Percentiles rank a stretch among this genome's conserved stretches.
phyloP scores from a whole-genome alignment of 2,888 invertebrate genomes.

The Aproaerema taeniolella region DNA sequence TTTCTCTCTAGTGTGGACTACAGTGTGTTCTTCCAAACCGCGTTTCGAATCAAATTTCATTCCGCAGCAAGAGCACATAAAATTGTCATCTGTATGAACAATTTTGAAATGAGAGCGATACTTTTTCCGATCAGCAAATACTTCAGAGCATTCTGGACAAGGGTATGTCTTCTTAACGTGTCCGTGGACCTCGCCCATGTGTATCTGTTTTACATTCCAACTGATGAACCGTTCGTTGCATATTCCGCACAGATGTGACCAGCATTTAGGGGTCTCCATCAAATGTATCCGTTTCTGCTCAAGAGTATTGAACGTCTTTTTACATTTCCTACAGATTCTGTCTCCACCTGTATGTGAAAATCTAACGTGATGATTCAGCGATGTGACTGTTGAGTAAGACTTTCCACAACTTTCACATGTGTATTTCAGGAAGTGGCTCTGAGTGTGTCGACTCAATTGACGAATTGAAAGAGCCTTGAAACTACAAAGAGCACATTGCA shows the following conservation, averaged over 20 bases:
- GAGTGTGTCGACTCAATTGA: conserved; percentile 56
- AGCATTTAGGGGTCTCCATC: conserved; percentile 42
- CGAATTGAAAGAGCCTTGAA: conserved; percentile 44
- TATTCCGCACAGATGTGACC: conserved; percentile 50
- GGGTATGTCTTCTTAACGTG: conserved; percentile 40
- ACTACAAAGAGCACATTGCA: conserved; percentile 49
- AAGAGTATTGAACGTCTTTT: conserved; percentile 41
- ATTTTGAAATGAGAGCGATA: conserved; percentile 50
- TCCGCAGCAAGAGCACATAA: conserved; percentile 53
- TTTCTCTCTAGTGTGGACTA: conserved; percentile 73
- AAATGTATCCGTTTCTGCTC: conserved; percentile 51
- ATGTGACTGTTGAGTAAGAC: conserved; percentile 51
- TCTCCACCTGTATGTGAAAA: conserved; percentile 42
- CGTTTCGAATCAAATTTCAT: conserved; percentile 52
- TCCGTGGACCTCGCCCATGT: conserved; percentile 45
- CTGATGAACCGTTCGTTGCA: conserved; percentile 56
- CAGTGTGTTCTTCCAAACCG: conserved; percentile 58
- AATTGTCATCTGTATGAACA: conserved; percentile 54
- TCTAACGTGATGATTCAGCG: conserved; percentile 48
- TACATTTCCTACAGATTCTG: conserved; percentile 55
- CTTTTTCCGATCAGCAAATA: conserved; percentile 45
- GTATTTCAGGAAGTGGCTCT: conserved; percentile 52
- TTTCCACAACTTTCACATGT: conserved; percentile 65
- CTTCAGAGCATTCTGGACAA: conserved; percentile 51
- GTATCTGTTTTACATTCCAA: conserved; percentile 46